Evolutionary conservation across 1,140 invertebrate species (phyloP), one percentile per base, ranked within the genome.

Genomic region (Heterodera carotae): DNA sequence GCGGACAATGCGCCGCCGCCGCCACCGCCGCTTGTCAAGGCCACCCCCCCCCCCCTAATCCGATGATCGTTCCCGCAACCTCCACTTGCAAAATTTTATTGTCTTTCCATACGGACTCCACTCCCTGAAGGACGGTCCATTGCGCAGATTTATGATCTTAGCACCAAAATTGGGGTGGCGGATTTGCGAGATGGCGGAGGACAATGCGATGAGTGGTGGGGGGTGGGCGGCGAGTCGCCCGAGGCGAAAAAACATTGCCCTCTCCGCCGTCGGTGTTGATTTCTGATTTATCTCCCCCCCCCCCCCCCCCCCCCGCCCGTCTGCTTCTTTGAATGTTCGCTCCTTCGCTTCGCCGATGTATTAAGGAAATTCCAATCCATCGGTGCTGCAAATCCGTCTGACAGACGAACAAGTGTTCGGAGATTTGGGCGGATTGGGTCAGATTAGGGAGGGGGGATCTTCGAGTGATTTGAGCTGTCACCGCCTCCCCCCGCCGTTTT

Each of bases 61-160:
- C 39, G 0, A 39, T 39, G 48, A 53, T 53, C 48, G 48, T 53
- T 53, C 48, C 48, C 48, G 48, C 48, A 56, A 56, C 48, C 48
- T 56, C 48, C 48, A 56, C 2, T 56, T 56, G 18, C 48, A 22
- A 12, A 56, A 15, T 56, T 56, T 56, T 56, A 56, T 56, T 56
- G 48, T 56, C 48, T 56, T 56, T 56, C 48, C 12, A 18, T 18
- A 18, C 48, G 48, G 48, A 56, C 48, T 18, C 39, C 39, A 8
- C 48, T 56, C 48, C 48, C 22, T 56, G 48, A 56, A 56, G 48
- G 48, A 56, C 48, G 48, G 22, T 56, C 48, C 48, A 56, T 43
- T 56, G 48, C 48, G 48, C 48, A 56, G 48, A 56, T 56, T 56
- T 22, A 56, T 56, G 48, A 56, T 56, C 48, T 56, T 18, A 56